phyloP scores from a whole-genome alignment of 2,797 vertebrate genomes.

The Scomberomorus guttatus region DNA sequence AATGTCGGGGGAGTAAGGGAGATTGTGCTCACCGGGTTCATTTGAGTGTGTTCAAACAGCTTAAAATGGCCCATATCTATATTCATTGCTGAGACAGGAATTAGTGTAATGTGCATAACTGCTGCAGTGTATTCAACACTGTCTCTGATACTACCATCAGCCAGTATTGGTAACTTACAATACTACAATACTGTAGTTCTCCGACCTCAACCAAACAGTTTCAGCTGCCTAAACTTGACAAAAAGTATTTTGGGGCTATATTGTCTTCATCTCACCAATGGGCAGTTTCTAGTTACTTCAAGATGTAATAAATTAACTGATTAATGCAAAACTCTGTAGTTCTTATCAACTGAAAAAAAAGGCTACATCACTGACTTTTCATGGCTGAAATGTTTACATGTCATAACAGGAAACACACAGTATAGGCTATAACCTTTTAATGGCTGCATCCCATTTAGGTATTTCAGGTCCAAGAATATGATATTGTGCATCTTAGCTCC shows the following conservation, averaged over 20 bases:
- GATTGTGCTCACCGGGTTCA: too few relatives aligned
- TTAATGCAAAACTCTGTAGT: not conserved
- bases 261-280: not conserved
- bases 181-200: not conserved
- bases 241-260: not conserved
- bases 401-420: not conserved
- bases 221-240: not conserved
- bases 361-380: not conserved
- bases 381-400: not conserved
- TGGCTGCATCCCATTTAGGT: not conserved
- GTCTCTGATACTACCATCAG: not conserved
- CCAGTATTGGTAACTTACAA: too few relatives aligned
- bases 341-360: not conserved
- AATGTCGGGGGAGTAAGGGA: too few relatives aligned
- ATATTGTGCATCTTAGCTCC: too few relatives aligned
- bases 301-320: not conserved
- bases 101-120: not conserved
- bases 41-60: not conserved
- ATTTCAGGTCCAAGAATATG: conserved; percentile 5
- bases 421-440: not conserved
- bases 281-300: not conserved
- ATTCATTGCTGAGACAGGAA: not conserved
- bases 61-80: not conserved
- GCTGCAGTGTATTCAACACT: conserved; percentile 17
- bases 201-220: not conserved